Percentiles rank a stretch among this genome's conserved stretches.
Evolutionary conservation across 2,113 vertebrate species (phyloP).

Genomic region (Peromyscus maniculatus): DNA sequence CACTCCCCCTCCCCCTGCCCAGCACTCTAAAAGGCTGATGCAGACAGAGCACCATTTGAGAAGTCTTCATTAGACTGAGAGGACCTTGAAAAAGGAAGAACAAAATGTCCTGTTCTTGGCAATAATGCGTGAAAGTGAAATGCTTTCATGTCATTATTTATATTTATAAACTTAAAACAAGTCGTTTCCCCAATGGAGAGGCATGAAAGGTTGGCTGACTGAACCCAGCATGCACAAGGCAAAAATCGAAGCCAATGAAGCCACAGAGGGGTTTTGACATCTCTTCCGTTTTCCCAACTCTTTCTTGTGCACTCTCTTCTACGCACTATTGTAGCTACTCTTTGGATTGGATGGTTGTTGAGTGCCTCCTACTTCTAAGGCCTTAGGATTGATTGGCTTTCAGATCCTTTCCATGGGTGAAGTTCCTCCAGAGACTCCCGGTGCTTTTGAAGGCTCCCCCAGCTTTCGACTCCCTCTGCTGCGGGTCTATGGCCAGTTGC

Average conservation of each 20-base stretch:
- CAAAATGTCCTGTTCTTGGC: slow-evolving; percentile 59
- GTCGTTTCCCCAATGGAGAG: background rate
- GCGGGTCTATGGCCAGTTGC: background rate
- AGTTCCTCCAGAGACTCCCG: slow-evolving; percentile 1
- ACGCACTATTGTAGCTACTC: background rate
- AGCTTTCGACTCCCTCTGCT: background rate
- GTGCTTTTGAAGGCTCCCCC: background rate
- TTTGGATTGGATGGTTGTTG: slow-evolving; percentile 26
- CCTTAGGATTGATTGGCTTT: background rate
- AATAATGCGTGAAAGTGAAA: slow-evolving; percentile 13
- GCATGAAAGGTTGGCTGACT: slow-evolving; percentile 10
- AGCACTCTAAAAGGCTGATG: background rate
- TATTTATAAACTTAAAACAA: slow-evolving; percentile 66
- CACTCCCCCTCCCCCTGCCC: background rate
- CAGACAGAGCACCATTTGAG: background rate
- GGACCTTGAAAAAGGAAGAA: slow-evolving; percentile 34
- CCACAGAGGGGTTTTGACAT: background rate
- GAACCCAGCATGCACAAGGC: background rate
- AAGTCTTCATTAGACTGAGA: background rate
- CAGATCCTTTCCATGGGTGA: background rate
- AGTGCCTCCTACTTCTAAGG: background rate
- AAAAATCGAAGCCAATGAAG: slow-evolving; percentile 35
- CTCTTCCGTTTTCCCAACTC: background rate
- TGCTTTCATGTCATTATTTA: slow-evolving; percentile 61
- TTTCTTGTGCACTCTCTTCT: background rate